Evolutionary conservation across 2,888 invertebrate species (phyloP), one percentile per base, ranked within the genome.

Genomic region (Piscicola geometra): DNA sequence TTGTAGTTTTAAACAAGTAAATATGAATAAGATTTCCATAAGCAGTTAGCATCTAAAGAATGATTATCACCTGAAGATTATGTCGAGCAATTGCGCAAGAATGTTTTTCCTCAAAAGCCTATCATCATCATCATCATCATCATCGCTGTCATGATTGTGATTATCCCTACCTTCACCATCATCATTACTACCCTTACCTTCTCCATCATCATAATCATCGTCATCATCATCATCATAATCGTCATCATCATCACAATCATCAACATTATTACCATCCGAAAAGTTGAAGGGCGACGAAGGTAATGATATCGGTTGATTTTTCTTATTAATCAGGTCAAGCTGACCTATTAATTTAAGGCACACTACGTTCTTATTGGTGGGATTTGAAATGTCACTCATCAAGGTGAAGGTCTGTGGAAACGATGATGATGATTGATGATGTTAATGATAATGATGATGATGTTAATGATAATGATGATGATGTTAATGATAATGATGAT

Each of bases 361-460:
- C 5, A 56, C 60, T 21, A 56, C 25, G 5, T 56, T 25, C 25
- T 56, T 56, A 25, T 56, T 56, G 21, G 60, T 56, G 12, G 60
- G 60, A 56, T 56, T 56, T 15, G 60, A 5, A 25, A 56, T 56
- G 3, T 56, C 60, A 21, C n/a, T 56, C 60, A 56, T 56, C 60
- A 56, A 56, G 3, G 60, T 3, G 5, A 56, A 56, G 15, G 60
- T 56, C 60, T 56, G 60, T 25, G 25, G 9, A n/a, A n/a, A 9
- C 15, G 41, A 41, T 41, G n/a, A n/a, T 47, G 21, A 15, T 47
- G 21, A 47, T 47, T 47, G 50, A 15, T 47, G 50, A 15, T 9
- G 50, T 15, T 47, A 15, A 21, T 15, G 50, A 47, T 9, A 47
- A 47, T 47, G 12, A 47, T 21, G 9, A 47, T 21, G 21, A 47